Conservation (phyloP, 2,113 vertebrate genomes). For the Anthoscopus minutus region DNA sequence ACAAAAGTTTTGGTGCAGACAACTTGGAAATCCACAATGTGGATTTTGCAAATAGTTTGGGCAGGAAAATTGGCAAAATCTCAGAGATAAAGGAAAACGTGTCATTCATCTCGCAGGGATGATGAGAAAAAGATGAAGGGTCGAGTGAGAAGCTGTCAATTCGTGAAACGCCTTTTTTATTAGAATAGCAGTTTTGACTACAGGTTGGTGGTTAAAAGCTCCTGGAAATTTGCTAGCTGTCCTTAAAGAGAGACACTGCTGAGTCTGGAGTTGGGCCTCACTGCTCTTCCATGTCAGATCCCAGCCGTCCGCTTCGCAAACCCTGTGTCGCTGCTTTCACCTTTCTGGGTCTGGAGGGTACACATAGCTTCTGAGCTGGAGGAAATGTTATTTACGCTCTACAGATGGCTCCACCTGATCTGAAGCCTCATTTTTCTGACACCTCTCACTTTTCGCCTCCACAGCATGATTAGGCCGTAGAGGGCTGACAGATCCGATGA, state of each 20-base stretch:
- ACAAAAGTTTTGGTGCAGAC: background rate
- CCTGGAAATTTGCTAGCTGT: background rate
- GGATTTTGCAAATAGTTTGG: background rate
- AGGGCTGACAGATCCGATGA: background rate
- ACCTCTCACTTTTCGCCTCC: conserved; percentile 29
- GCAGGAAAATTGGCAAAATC: conserved; percentile 14
- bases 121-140: background rate
- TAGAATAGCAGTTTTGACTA: background rate
- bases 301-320: background rate
- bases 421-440: conserved; percentile 6
- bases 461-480: background rate
- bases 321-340: background rate
- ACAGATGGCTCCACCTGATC: background rate
- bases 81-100: background rate
- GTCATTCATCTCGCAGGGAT: background rate
- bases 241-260: background rate
- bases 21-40: background rate
- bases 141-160: background rate
- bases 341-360: background rate
- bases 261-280: background rate
- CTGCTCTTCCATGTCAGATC: background rate
- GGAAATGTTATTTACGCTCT: background rate
- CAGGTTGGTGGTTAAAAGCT: background rate
- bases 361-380: background rate
- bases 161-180: conserved; percentile 24